These are phyloP conservation scores for Cyclargus thomasi DNA, from an alignment of 1,140 invertebrate species.

Conservation along the genomic window DNA sequence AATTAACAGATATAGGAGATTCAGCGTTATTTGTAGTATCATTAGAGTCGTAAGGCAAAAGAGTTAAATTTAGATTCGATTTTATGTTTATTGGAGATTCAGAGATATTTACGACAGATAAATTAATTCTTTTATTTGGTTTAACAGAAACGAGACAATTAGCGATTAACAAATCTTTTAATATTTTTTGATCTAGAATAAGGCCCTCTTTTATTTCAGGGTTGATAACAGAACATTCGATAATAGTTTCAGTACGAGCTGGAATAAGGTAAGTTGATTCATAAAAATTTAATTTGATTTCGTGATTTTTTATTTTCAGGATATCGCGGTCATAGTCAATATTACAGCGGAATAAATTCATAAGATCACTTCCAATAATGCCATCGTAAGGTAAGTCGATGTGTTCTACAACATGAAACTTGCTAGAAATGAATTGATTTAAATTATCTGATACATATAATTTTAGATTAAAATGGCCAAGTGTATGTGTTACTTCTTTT, in stretches of 20 bases:
- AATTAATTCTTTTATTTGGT: constrained; percentile 26
- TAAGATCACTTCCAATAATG: constrained; percentile 33
- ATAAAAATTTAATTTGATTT: constrained; percentile 17
- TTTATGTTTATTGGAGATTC: constrained; percentile 25
- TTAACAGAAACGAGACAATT: constrained; percentile 31
- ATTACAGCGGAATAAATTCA: constrained; percentile 23
- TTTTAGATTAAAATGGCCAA: constrained; percentile 22
- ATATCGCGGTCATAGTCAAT: constrained; percentile 30
- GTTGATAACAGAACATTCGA: constrained; percentile 23
- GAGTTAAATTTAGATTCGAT: constrained; percentile 22
- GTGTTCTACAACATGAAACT: constrained; percentile 29
- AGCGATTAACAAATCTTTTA: constrained; percentile 20
- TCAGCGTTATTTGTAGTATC: background rate
- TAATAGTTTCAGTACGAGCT: constrained; percentile 29
- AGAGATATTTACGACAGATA: constrained; percentile 28
- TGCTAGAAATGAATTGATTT: background rate
- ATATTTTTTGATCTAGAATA: constrained; percentile 25
- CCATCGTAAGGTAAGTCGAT: constrained; percentile 34
- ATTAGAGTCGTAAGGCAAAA: background rate
- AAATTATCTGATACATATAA: constrained; percentile 7
- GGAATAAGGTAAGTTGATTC: constrained; percentile 28
- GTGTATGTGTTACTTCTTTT: constrained; percentile 16
- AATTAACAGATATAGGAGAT: background rate
- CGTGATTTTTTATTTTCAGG: constrained; percentile 14
- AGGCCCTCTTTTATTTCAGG: constrained; percentile 30